Evolutionary conservation across 2,888 invertebrate genomes (phyloP).

Genomic region (Plagiodera versicolora): DNA sequence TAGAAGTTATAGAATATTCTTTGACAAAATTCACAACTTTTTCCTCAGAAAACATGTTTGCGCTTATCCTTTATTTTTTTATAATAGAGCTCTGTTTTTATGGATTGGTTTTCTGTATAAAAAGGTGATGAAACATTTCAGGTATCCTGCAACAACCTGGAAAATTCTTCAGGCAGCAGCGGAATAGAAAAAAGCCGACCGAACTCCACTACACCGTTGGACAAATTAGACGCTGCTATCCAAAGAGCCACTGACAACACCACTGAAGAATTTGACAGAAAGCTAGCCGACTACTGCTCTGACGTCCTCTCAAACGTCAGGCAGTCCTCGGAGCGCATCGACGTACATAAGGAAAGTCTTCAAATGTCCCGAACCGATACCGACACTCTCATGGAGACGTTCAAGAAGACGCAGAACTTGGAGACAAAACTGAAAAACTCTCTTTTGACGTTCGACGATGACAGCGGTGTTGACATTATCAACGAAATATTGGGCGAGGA

Average conservation of each 20-base stretch:
- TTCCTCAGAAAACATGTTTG: no score
- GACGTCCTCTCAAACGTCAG: slow-evolving; percentile 44
- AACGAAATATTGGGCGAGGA: slow-evolving; percentile 49
- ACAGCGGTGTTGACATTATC: slow-evolving; percentile 45
- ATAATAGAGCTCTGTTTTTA: no score
- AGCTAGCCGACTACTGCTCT: slow-evolving; percentile 42
- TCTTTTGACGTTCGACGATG: slow-evolving; percentile 32
- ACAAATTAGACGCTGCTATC: slow-evolving; percentile 37
- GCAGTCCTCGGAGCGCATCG: slow-evolving; percentile 48
- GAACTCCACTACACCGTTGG: slow-evolving; percentile 25
- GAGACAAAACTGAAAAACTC: slow-evolving; percentile 54
- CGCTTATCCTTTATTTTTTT: no score
- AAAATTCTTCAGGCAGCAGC: slow-evolving; percentile 12
- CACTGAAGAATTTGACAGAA: slow-evolving; percentile 40
- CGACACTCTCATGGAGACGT: slow-evolving; percentile 57
- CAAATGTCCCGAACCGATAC: slow-evolving; percentile 56
- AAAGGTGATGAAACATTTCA: no score
- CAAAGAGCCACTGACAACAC: slow-evolving; percentile 39
- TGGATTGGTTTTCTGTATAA: no score
- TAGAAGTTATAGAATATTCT: no score
- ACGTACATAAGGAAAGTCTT: slow-evolving; percentile 58
- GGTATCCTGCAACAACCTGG: slow-evolving; percentile 15
- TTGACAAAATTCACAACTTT: no score
- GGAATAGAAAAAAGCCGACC: slow-evolving; percentile 11
- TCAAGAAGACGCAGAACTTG: slow-evolving; percentile 59